These are phyloP conservation scores for Leptarthrus brevirostris DNA, from an alignment of 2,888 invertebrate species.

Conservation along the genomic window DNA sequence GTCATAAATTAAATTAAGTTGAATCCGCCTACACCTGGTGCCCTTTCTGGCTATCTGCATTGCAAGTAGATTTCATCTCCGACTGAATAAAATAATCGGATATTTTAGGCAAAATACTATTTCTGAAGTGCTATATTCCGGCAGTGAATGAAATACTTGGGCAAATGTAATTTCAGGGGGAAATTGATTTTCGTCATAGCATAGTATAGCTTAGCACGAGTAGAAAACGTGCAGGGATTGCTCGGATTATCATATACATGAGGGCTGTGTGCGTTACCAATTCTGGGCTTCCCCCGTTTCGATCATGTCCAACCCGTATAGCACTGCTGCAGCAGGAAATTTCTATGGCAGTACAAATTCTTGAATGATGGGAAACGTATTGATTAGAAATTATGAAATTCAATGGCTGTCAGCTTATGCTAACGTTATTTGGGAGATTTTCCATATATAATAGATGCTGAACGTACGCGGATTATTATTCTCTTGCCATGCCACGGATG, in stretches of 20 bases:
- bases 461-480: too few species aligned
- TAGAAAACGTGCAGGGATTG: neutral
- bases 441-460: too few species aligned
- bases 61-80: constrained; percentile 33
- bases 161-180: constrained; percentile 38
- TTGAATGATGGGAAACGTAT: neutral
- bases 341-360: neutral
- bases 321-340: neutral
- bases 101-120: neutral
- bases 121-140: constrained; percentile 23
- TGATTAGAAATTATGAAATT: neutral
- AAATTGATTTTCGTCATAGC: constrained; percentile 41
- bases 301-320: neutral
- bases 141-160: constrained; percentile 28
- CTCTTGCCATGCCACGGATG: too few species aligned
- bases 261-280: neutral
- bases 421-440: too few species aligned
- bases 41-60: constrained; percentile 34
- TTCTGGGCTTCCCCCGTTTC: neutral
- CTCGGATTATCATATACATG: constrained; percentile 28
- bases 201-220: too few species aligned
- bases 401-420: too few species aligned
- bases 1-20: constrained; percentile 54
- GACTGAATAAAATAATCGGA: constrained; percentile 38
- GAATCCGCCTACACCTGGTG: constrained; percentile 53